Conservation (phyloP, 2,888 invertebrate genomes). For the Caradrina clavipalpis region DNA sequence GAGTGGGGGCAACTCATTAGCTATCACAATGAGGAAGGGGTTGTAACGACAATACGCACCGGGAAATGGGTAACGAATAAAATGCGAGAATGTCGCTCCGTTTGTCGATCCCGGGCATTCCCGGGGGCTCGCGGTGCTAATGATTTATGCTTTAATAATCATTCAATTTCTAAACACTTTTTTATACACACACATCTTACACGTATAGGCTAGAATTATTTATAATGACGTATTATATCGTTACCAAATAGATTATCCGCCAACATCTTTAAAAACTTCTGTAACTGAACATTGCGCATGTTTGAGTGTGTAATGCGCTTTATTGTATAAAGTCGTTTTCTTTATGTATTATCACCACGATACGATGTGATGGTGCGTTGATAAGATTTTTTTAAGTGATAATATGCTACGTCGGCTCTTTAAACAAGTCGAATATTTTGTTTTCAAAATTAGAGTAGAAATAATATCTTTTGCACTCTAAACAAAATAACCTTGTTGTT, state of each 20-base stretch:
- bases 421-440: not conserved
- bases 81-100: constrained; percentile 33
- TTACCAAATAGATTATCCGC: not conserved
- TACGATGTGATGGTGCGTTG: not conserved
- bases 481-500: not conserved
- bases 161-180: not conserved
- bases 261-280: too few relatives aligned
- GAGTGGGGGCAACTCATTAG: constrained; percentile 41
- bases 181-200: not conserved
- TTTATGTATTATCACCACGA: not conserved
- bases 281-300: not conserved
- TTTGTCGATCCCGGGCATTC: not conserved
- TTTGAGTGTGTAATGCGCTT: not conserved
- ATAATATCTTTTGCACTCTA: not conserved
- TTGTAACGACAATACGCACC: constrained; percentile 13
- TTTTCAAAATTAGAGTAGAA: not conserved
- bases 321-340: not conserved
- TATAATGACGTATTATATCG: too few relatives aligned
- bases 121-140: constrained; percentile 11
- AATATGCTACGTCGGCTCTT: too few relatives aligned
- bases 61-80: constrained; percentile 55
- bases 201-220: too few relatives aligned
- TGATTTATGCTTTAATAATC: not conserved
- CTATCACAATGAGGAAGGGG: constrained; percentile 21
- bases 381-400: not conserved